Conservation (phyloP, 2,797 vertebrate genomes). For the Lerista edwardsae region DNA sequence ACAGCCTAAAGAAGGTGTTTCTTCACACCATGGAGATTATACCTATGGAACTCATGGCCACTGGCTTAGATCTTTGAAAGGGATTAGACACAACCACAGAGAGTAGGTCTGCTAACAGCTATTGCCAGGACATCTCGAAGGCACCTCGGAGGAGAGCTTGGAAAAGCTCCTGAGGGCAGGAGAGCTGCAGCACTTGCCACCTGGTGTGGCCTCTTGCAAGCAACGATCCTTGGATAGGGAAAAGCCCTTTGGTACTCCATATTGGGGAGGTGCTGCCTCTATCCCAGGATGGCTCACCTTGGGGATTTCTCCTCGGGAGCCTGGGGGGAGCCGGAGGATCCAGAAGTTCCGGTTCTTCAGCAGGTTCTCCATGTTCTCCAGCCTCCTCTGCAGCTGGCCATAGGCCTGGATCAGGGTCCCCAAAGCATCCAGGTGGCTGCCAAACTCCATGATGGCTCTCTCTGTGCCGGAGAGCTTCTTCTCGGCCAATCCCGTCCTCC, state of each 20-base stretch:
- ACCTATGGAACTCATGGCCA: no score
- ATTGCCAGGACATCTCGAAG: no score
- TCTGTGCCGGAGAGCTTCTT: conserved; percentile 64
- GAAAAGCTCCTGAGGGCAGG: no score
- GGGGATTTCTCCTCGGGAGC: conserved; percentile 58
- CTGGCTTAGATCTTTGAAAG: no score
- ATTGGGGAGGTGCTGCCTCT: not conserved
- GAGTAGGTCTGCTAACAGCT: no score
- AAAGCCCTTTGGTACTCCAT: not conserved
- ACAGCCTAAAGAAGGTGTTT: no score
- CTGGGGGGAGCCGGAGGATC: conserved; percentile 33
- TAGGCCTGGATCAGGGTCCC: conserved; percentile 69
- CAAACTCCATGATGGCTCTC: conserved; percentile 65
- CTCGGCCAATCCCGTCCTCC: conserved; percentile 53
- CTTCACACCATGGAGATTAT: no score
- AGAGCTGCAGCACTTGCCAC: no score
- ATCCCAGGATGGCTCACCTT: conserved; percentile 51
- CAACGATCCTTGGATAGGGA: no score
- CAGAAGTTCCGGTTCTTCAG: conserved; percentile 69
- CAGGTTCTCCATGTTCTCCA: conserved; percentile 72
- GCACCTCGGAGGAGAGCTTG: no score
- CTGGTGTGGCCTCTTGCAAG: no score
- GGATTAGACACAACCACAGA: no score
- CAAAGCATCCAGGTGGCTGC: conserved; percentile 73
- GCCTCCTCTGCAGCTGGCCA: conserved; percentile 64